Conservation (phyloP, 2,888 invertebrate genomes). For the Taphrorychus bicolor region DNA sequence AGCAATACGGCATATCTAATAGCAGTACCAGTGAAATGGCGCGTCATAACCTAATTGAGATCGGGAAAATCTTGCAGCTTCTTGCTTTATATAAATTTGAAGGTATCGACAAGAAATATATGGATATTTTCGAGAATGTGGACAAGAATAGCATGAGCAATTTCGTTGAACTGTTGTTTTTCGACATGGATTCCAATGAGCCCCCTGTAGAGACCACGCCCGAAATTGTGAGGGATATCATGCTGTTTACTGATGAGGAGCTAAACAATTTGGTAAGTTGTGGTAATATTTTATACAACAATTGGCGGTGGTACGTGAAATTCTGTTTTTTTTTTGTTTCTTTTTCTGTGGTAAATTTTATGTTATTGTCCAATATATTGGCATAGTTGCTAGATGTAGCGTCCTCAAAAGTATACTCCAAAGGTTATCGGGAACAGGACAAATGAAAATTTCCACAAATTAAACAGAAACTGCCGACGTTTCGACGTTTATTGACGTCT, state of each 20-base stretch:
- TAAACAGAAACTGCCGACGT: no score
- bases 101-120: slow-evolving; percentile 40
- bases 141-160: slow-evolving; percentile 81
- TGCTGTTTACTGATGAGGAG: slow-evolving; percentile 73
- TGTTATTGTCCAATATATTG: no score
- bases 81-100: slow-evolving; percentile 85
- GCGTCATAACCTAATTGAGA: slow-evolving; percentile 86
- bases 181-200: slow-evolving; percentile 60
- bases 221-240: slow-evolving; percentile 69
- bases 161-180: slow-evolving; percentile 75
- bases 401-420: no score
- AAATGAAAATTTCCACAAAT: no score
- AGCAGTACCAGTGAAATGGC: slow-evolving; percentile 91
- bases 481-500: no score
- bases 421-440: no score
- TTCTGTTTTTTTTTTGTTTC: no score
- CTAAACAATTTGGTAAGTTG: slow-evolving; percentile 66
- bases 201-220: slow-evolving; percentile 59
- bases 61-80: slow-evolving; percentile 93
- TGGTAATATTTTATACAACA: background rate
- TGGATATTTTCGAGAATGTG: slow-evolving; percentile 64
- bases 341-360: no score
- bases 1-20: slow-evolving; percentile 92
- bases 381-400: no score
- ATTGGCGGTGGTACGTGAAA: no score